Evolutionary conservation across 2,113 vertebrate genomes (phyloP).

Genomic region (Orientallactaga bullata): DNA sequence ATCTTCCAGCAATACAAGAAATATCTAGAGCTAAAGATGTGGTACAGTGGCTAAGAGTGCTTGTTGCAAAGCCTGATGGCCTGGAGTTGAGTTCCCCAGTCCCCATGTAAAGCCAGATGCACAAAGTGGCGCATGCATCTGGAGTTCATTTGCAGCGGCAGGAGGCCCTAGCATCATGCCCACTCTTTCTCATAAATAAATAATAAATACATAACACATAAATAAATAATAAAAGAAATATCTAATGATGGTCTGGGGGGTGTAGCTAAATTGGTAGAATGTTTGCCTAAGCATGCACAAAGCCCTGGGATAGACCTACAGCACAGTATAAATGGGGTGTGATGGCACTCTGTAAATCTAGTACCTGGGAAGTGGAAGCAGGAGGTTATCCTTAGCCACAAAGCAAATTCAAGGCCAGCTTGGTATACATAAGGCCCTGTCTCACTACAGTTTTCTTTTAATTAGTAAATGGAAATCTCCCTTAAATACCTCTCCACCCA

Average conservation of each 20-base stretch:
- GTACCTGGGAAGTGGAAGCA: background rate
- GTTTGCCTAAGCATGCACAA: background rate
- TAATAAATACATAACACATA: no score
- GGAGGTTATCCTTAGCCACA: background rate
- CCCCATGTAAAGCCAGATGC: no score
- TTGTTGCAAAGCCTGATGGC: no score
- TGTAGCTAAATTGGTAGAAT: background rate
- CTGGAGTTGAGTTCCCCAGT: no score
- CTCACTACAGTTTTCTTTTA: background rate
- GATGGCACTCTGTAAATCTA: background rate
- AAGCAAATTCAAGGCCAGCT: background rate
- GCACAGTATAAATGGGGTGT: background rate
- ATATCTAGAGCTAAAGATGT: background rate
- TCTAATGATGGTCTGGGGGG: background rate
- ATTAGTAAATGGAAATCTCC: slow-evolving; percentile 20
- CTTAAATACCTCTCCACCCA: background rate
- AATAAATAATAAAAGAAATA: background rate
- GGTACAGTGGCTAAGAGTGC: no score
- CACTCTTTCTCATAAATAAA: no score
- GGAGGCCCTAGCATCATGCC: no score
- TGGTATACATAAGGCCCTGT: background rate
- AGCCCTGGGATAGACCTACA: background rate
- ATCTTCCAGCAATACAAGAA: slow-evolving; percentile 46
- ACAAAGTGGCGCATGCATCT: no score
- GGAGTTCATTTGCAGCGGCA: no score